Base-by-base conservation (phyloP, 2,797 vertebrate genomes). In the Pseudochirops corinnae region DNA sequence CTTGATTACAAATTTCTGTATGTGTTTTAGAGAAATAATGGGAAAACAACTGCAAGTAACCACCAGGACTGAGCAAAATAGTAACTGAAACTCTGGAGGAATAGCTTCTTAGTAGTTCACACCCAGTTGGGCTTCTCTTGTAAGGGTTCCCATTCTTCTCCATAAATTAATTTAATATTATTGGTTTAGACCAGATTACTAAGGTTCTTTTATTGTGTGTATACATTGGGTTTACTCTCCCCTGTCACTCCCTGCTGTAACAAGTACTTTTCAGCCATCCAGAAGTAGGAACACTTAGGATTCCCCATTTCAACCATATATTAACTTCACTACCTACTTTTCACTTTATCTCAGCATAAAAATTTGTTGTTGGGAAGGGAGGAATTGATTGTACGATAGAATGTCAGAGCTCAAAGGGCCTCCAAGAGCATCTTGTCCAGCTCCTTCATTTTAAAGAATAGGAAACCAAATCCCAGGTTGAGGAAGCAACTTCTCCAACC, bases 181-280 rank as follows among this genome's bases (percentile, higher is more conserved):
- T 87, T 50, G 53, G 56, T 16, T 56, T 91, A 1, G n/a, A 16
- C 29, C 90, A 91, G 52, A 91, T 91, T 55, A 55, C 16, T 1
- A 33, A 31, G 4, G 57, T 57, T 52, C 33, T 21, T 39, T 46
- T 10, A 92, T 53, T 93, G 29, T 74, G 33, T 21, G 33, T 0
- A 0, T 14, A n/a, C 39, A 13, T 46, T 87, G 56, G 0, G 12
- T 2, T 24, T 9, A 9, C 24, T 91, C 60, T 60, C 1, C 33
- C 33, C 56, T 5, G 0, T 0, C n/a, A n/a, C 50, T 67, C 31
- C 16, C 57, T 1, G 2, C 90, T 55, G 57, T 5, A 12, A 4
- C 39, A 0, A 60, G 50, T 9, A 55, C 14, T 26, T 56, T 26
- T 13, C 90, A 87, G 90, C 4, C 87, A 4, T 46, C 26, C 55